Evolutionary conservation across 2,797 vertebrate genomes (phyloP), one percentile per base, ranked within the genome.

Genomic region (Anguilla megastoma): DNA sequence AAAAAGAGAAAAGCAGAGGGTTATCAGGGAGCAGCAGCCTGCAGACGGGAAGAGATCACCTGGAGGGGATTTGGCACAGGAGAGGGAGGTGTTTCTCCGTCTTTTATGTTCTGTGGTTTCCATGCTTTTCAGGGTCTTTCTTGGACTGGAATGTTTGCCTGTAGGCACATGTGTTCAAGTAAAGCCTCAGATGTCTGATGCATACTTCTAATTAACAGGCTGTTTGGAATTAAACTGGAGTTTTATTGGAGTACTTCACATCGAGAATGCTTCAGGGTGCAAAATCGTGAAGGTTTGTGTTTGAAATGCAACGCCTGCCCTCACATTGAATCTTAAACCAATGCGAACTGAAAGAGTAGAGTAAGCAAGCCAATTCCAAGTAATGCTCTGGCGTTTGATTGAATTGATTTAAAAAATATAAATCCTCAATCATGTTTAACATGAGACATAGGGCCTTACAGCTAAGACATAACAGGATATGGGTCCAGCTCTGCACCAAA

Each of bases 121-220:
- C 56, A 2, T 79, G 52, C 18, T 58, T 58, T 36, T 85, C 50
- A 41, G 84, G 45, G 36, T 85, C 87, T 85, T n/a, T 80, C 1
- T 85, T 21, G 52, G 71, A 24, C 60, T 48, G 76, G 76, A 63
- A 63, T 85, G 50, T 50, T 76, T 76, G 87, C 87, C 87, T 21
- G 54, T 48, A 52, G 83, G 83, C 63, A 74, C 85, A 88, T 41
- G 60, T 87, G 83, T 36, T 58, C 36, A 85, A 60, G 52, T 56
- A n/a, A 54, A 56, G 71, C 87, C 36, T 85, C 52, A n/a, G 12
- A 52, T 60, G 54, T 85, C 52, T 79, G 52, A 48, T 79, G 85
- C 52, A 85, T n/a, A 21, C 7, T 9, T 60, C 58, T 85, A 85
- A 85, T 85, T 88, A 88, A 50, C 71, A 85, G 74, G 52, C 87